phyloP scores from a whole-genome alignment of 2,113 vertebrate species.

The Neofelis nebulosa region DNA sequence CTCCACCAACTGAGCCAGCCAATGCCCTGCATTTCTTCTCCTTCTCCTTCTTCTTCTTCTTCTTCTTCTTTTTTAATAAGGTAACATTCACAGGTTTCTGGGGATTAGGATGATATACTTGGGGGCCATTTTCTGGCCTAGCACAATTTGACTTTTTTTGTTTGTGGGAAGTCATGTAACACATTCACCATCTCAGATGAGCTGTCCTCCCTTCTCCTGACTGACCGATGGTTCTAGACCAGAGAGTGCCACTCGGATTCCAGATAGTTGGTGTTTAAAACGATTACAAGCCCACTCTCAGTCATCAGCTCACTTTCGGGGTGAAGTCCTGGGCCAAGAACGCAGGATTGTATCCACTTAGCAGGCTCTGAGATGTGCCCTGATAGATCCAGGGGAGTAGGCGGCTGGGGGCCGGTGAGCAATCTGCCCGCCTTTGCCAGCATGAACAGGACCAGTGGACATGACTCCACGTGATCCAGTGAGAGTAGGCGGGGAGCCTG shows the following conservation, averaged over 20 bases:
- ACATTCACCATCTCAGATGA: neutral
- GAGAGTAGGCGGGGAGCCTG: neutral
- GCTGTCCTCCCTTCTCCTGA: neutral
- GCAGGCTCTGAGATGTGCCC: neutral
- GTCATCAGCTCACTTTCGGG: neutral
- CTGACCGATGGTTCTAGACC: neutral
- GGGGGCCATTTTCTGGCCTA: neutral
- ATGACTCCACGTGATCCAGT: no score
- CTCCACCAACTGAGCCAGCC: neutral
- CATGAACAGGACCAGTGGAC: neutral
- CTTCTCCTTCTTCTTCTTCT: neutral
- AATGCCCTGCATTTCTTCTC: neutral
- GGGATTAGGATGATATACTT: neutral
- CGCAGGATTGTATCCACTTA: no score
- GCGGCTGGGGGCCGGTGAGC: neutral
- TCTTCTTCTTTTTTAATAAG: neutral
- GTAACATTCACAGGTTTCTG: neutral
- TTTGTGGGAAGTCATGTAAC: no score
- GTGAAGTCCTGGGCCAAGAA: neutral
- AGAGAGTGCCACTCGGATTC: neutral
- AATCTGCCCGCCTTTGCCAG: neutral
- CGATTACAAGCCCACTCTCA: neutral
- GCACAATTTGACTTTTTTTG: neutral
- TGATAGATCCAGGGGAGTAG: accelerated
- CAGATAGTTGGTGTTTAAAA: neutral